Evolutionary conservation across 2,113 vertebrate species (phyloP), one percentile per base, ranked within the genome.

Genomic region (Aplodontia rufa): DNA sequence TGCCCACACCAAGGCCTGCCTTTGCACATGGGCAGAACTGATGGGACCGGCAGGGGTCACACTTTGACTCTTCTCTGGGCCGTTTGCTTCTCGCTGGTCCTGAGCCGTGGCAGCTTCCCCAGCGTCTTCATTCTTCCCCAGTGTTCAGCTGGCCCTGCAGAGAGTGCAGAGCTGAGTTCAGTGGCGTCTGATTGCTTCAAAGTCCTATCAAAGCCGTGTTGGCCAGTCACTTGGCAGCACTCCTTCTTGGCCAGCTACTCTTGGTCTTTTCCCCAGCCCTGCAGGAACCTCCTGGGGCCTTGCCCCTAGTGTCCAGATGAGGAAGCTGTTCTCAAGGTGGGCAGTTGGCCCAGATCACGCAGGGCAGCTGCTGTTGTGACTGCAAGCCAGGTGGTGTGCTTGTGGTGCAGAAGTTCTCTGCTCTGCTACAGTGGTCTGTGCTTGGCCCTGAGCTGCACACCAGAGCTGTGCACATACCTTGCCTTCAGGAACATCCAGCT

Each of bases 231-330:
- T 60, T 28, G 53, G 17, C 6, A 6, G 28, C 35, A 64, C 40
- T 71, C 24, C 0, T 19, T 26, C 2, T 20, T 58, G 20, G 14
- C 13, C 24, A 10, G 40, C 47, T 35, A 12, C 51, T 51, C 17
- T 37, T 20, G 0, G 0, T 19, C 32, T 68, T 66, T 66, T 28
- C 14, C 0, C 1, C 2, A 8, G 16, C n/a, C 42, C 17, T 17
- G 14, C 37, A 5, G 5, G 60, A 81, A 12, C 76, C 66, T 60
- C 8, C 26, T 10, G n/a, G 49, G 1, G 0, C 37, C 16, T 11
- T 49, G 19, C 8, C 47, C 5, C 19, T 19, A 8, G 79, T 76
- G 58, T 80, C 75, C 60, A 55, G 55, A 13, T 45, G 40, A 78
- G 32, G 55, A 69, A 8, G 58, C 40, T 4, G 0, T 51, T 9